phyloP scores from a whole-genome alignment of 2,113 vertebrate species.

The Perca fluviatilis region DNA sequence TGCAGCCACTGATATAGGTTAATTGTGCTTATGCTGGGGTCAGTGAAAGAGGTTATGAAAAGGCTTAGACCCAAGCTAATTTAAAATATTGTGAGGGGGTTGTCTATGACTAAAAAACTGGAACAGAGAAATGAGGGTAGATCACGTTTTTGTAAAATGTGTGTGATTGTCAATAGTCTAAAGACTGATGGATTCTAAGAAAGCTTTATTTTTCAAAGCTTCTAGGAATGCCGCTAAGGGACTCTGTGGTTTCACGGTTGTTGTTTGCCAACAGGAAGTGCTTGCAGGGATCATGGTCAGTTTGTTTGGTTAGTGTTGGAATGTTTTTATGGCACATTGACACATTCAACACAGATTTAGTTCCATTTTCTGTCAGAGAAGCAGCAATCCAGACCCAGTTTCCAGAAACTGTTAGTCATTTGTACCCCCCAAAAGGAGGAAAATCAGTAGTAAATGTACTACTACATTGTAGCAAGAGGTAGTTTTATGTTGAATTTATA shows the following conservation, averaged over 20 bases:
- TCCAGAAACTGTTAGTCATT: conserved; percentile 47
- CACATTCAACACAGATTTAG: conserved; percentile 34
- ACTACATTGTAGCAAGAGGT: not conserved
- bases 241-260: conserved; percentile 42
- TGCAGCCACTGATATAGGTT: no score
- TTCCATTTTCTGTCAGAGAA: conserved; percentile 36
- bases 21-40: not conserved
- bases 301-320: conserved; percentile 52
- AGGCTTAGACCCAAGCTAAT: not conserved
- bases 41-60: not conserved
- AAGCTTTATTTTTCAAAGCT: conserved; percentile 35
- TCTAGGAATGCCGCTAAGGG: conserved; percentile 50
- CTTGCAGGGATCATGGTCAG: conserved; percentile 26
- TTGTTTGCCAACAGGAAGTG: conserved; percentile 54
- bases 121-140: not conserved
- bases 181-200: conserved; percentile 29
- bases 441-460: conserved; percentile 8
- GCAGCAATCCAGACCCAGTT: conserved; percentile 47
- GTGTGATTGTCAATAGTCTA: not conserved
- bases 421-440: conserved; percentile 13
- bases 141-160: not conserved
- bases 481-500: not conserved
- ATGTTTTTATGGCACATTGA: conserved; percentile 61
- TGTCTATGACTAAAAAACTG: not conserved
- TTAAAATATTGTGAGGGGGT: not conserved